phyloP scores from a whole-genome alignment of 2,888 invertebrate species.

The Lagria hirta region DNA sequence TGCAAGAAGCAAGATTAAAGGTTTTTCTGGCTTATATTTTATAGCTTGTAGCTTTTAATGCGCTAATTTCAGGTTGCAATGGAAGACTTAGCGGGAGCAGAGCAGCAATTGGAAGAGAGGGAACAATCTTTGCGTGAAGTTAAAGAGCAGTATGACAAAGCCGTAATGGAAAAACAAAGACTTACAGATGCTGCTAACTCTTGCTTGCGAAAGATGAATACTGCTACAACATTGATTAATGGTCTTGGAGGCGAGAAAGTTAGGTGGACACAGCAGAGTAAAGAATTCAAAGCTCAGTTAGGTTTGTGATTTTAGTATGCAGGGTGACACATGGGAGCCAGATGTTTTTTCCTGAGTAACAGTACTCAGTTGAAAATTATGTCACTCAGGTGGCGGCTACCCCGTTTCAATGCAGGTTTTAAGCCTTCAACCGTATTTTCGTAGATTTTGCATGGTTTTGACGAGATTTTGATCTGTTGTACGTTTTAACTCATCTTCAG shows the following conservation, averaged over 20 bases:
- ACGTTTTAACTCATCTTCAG: too few species aligned
- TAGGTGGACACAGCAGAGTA: slow-evolving; percentile 94
- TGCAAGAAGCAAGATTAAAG: slow-evolving; percentile 88
- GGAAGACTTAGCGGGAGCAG: slow-evolving; percentile 85
- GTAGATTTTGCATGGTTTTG: too few species aligned
- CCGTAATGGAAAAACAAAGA: slow-evolving; percentile 89
- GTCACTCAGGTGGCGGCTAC: too few species aligned
- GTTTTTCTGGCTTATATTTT: slow-evolving; percentile 47
- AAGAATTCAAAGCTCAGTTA: slow-evolving; percentile 87
- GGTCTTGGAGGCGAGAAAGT: slow-evolving; percentile 88
- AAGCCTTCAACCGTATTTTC: too few species aligned
- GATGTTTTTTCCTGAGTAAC: too few species aligned
- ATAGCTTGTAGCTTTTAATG: neutral
- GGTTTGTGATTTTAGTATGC: too few species aligned
- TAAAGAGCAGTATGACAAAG: slow-evolving; percentile 90
- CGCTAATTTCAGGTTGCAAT: slow-evolving; percentile 74
- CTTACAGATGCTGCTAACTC: slow-evolving; percentile 90
- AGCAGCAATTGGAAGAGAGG: slow-evolving; percentile 85
- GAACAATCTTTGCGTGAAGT: slow-evolving; percentile 87
- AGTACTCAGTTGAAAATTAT: too few species aligned
- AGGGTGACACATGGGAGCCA: too few species aligned
- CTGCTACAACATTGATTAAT: slow-evolving; percentile 92
- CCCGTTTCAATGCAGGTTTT: too few species aligned
- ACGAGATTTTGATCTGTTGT: too few species aligned
- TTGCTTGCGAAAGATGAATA: slow-evolving; percentile 93